phyloP scores from a whole-genome alignment of 35 echinoderm and acorn worm species.

The Amphiura filiformis region DNA sequence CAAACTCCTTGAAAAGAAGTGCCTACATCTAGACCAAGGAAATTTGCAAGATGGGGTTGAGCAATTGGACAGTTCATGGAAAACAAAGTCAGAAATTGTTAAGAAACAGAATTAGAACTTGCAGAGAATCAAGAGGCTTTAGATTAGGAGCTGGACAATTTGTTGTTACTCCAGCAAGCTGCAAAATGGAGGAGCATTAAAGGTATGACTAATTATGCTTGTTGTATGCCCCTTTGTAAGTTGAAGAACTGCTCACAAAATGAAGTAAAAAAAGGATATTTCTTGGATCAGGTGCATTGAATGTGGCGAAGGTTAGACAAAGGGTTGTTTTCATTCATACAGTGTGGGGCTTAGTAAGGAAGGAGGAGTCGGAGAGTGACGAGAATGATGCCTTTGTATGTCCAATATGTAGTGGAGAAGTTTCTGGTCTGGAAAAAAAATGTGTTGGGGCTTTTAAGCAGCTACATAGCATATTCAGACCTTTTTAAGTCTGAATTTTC shows the following conservation, averaged over 20 bases:
- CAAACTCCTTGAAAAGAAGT: neutral
- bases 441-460: neutral
- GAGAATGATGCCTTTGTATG: neutral
- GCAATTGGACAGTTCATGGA: neutral
- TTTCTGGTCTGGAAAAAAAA: neutral
- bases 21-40: neutral
- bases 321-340: neutral
- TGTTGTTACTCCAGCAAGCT: neutral
- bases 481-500: slow-evolving; percentile 27
- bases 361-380: neutral
- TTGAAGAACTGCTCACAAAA: neutral
- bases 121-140: neutral
- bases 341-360: neutral
- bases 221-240: neutral
- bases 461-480: slow-evolving; percentile 5
- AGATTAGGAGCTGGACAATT: neutral
- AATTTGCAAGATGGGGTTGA: neutral
- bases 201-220: neutral
- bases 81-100: neutral
- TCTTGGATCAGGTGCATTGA: neutral
- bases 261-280: neutral
- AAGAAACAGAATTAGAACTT: neutral
- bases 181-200: neutral
- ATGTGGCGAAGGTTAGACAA: neutral
- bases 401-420: neutral